Evolutionary conservation across 1,140 invertebrate species (phyloP).

Genomic region (Bicyclus anynana): DNA sequence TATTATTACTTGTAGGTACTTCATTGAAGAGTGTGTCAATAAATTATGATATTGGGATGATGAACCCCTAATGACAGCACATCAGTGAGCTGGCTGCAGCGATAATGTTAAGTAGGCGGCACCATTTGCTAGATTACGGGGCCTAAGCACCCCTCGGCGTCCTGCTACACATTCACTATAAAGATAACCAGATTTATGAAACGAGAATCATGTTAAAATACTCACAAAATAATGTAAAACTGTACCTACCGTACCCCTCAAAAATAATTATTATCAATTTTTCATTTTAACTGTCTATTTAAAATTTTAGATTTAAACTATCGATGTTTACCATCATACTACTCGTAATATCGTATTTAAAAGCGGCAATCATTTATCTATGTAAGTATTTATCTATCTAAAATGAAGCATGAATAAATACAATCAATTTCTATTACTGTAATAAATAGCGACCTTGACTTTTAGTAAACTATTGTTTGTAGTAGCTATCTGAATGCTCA

Average conservation of each 20-base stretch:
- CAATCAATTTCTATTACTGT: too few relatives aligned
- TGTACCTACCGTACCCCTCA: too few relatives aligned
- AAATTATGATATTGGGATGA: constrained; percentile 4
- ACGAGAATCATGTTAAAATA: too few relatives aligned
- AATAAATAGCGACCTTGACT: not conserved
- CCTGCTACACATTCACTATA: constrained; percentile 20
- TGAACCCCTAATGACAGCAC: not conserved
- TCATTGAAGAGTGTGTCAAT: not conserved
- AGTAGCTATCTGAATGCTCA: not conserved
- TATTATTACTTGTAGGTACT: too few relatives aligned
- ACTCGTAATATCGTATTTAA: too few relatives aligned
- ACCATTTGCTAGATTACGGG: constrained; percentile 44
- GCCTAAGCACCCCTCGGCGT: constrained; percentile 28
- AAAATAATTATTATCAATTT: not conserved
- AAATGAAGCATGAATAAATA: too few relatives aligned
- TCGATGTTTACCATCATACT: too few relatives aligned
- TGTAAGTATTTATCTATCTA: too few relatives aligned
- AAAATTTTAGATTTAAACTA: too few relatives aligned
- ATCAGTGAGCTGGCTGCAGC: constrained; percentile 13
- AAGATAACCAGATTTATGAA: not conserved
- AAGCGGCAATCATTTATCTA: too few relatives aligned
- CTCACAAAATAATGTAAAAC: too few relatives aligned
- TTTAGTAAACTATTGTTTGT: not conserved
- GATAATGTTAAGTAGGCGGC: constrained; percentile 47
- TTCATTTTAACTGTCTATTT: too few relatives aligned